These are phyloP conservation scores for Solea solea DNA, from an alignment of 2,113 vertebrate species.

Conservation along the genomic window DNA sequence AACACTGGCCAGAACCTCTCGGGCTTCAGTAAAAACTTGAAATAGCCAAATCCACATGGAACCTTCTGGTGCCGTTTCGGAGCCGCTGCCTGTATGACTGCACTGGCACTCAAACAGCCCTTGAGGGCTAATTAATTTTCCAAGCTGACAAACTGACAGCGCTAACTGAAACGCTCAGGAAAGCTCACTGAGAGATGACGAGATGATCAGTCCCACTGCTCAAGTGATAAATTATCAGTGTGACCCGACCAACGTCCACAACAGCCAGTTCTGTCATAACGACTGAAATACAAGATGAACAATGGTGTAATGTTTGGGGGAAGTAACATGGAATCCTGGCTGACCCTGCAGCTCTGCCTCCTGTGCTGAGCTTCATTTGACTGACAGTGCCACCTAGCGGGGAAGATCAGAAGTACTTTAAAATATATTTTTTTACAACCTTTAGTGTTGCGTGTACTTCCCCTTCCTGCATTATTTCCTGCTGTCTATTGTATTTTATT, in stretches of 20 bases:
- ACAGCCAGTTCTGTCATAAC: background rate
- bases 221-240: background rate
- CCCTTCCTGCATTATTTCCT: too few relatives aligned
- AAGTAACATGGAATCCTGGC: background rate
- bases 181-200: background rate
- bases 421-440: too few relatives aligned
- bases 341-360: constrained; percentile 8
- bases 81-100: constrained; percentile 17
- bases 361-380: constrained; percentile 21
- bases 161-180: constrained; percentile 21
- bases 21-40: constrained; percentile 25
- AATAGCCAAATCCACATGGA: constrained; percentile 41
- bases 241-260: background rate
- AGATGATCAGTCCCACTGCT: constrained; percentile 9
- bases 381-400: constrained; percentile 61
- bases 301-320: background rate
- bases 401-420: accelerated
- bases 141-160: constrained; percentile 58
- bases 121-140: constrained; percentile 70
- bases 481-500: too few relatives aligned
- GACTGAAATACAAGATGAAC: background rate
- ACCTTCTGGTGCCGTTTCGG: constrained; percentile 14
- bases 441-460: too few relatives aligned
- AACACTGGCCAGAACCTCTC: constrained; percentile 29
- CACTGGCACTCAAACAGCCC: constrained; percentile 58